Percentiles rank a stretch among this genome's conserved stretches.
Conservation (phyloP, 2,113 vertebrate species). For the Trochalopteron elliotii region DNA sequence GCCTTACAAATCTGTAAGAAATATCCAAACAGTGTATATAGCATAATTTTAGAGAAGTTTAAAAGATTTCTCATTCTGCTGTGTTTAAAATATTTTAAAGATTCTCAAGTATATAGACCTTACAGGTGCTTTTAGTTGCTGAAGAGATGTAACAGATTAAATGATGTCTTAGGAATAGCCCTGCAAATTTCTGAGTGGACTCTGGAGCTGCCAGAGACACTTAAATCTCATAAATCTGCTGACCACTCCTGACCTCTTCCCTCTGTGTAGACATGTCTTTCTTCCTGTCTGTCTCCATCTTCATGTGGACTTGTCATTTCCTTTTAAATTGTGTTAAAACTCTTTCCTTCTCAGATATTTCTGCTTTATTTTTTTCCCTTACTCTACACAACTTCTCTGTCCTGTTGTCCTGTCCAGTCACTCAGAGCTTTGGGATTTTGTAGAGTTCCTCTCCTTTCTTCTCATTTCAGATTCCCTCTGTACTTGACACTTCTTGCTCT, state of each 20-base stretch:
- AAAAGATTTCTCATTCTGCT: not conserved
- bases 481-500: not conserved
- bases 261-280: not conserved
- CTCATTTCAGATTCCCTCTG: not conserved
- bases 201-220: not conserved
- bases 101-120: not conserved
- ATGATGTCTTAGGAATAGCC: not conserved
- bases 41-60: not conserved
- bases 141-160: not conserved
- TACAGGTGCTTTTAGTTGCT: not conserved
- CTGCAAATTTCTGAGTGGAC: not conserved
- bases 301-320: not conserved
- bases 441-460: not conserved
- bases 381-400: not conserved
- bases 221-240: slow-evolving; percentile 2
- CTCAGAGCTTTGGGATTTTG: not conserved
- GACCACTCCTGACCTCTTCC: not conserved
- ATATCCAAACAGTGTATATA: not conserved
- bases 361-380: not conserved
- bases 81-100: not conserved
- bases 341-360: not conserved
- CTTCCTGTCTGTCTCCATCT: slow-evolving; percentile 20
- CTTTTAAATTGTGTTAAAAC: not conserved
- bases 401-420: not conserved
- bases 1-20: not conserved